phyloP scores from a whole-genome alignment of 2,113 vertebrate genomes.

The Sporophila hypoxantha region DNA sequence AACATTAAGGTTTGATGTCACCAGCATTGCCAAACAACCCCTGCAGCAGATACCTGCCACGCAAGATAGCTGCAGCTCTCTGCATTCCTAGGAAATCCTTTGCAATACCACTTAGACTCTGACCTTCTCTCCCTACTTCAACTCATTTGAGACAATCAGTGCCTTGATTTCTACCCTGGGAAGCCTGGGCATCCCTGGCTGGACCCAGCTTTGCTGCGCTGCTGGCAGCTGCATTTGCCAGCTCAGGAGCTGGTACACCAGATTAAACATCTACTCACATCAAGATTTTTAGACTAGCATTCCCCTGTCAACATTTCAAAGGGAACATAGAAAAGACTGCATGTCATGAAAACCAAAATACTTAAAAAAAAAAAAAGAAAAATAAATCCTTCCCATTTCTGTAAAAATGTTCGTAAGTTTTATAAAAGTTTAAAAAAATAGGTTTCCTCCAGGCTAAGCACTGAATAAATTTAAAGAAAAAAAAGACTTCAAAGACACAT shows the following conservation, averaged over 20 bases:
- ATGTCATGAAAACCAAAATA: not conserved
- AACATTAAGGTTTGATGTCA: not conserved
- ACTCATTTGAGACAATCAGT: not conserved
- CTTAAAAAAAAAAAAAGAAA: not conserved
- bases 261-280: not conserved
- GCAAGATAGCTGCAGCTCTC: accelerated
- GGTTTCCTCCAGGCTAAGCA: conserved; percentile 11
- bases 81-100: not conserved
- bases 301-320: not conserved
- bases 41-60: not conserved
- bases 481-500: conserved; percentile 5
- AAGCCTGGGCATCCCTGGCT: not conserved
- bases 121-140: not conserved
- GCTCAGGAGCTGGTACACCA: not conserved
- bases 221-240: not conserved
- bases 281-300: not conserved
- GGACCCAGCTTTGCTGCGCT: not conserved
- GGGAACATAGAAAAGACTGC: not conserved
- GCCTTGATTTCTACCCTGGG: not conserved
- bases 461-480: conserved; percentile 1
- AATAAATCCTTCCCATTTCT: not conserved
- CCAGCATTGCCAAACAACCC: not conserved
- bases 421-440: conserved; percentile 1
- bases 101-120: not conserved
- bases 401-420: not conserved